Evolutionary conservation across 2,113 vertebrate genomes (phyloP), one percentile per base, ranked within the genome.

Genomic region (Amblyopsis rosae): DNA sequence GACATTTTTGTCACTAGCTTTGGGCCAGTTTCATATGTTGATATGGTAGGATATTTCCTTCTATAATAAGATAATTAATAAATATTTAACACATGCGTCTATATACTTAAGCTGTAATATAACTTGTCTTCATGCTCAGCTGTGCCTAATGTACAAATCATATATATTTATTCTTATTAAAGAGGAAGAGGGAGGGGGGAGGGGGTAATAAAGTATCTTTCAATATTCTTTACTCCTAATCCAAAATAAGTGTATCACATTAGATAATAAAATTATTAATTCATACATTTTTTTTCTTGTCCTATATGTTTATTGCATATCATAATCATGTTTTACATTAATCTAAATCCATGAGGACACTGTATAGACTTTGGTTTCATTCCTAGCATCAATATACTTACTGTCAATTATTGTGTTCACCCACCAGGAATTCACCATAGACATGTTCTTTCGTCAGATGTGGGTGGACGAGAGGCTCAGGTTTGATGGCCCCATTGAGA

Each of bases 1-100:
- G 92, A 94, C 75, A 91, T 94, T 72, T 94, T 93, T 83, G 92
- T 94, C 64, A 94, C 92, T 61, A 94, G 93, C 72, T 94, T 94
- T 79, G 93, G 93, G 73, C 93, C 93, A 0, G 93, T 94, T 46
- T 93, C 93, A 72, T 92, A 94, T 82, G 85, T 93, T 55, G 88
- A 94, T 56, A 94, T 92, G 93, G 93, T 94, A 79, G 79, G 86
- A 73, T 69, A 62, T n/a, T 13, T 3, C 49, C 69, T 62, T 53
- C 56, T 72, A 26, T 72, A 32, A 60, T 59, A 35, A 75, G 41
- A 55, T 35, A n/a, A 26, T 3, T 16, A 19, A 13, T 13, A 33
- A 15, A 51, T 51, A 12, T 3, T 1, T 26, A 26, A 26, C 26
- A 26, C 2, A 26, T 26, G 26, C 26, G 26, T 26, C 26, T 26